Conservation (phyloP, 2,888 invertebrate genomes). For the Amorpha juglandis region DNA sequence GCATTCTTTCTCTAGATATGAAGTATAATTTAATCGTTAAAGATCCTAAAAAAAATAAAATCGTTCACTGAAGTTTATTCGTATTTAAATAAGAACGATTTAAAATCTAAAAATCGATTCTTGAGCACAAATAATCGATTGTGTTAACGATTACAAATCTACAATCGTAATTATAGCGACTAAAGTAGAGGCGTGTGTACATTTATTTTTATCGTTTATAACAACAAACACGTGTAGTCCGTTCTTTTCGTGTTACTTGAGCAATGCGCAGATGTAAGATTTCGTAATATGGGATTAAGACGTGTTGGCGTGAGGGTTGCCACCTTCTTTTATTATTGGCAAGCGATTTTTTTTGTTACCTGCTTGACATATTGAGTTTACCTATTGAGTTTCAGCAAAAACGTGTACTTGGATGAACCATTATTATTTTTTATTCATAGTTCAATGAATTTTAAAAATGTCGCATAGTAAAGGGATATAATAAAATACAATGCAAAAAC, state of each 20-base stretch:
- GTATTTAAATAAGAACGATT: background rate
- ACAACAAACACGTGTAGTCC: conserved; percentile 47
- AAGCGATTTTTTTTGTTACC: background rate
- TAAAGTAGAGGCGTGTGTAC: conserved; percentile 52
- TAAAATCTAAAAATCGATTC: background rate
- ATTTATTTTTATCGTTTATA: conserved; percentile 61
- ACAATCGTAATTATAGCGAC: conserved; percentile 44
- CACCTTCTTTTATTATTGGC: conserved; percentile 2
- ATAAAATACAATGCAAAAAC: too few species aligned
- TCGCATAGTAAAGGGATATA: too few species aligned
- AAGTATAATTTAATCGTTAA: too few species aligned
- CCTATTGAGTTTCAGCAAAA: background rate
- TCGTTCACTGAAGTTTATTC: background rate
- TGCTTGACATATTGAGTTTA: too few species aligned
- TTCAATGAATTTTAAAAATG: too few species aligned
- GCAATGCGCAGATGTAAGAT: conserved; percentile 64
- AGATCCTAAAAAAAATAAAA: too few species aligned
- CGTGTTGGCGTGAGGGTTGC: conserved; percentile 36
- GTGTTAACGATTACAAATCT: background rate
- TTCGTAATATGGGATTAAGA: conserved; percentile 63
- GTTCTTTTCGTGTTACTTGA: conserved; percentile 38
- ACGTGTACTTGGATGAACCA: too few species aligned
- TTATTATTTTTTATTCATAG: too few species aligned
- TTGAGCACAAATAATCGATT: background rate
- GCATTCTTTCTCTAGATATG: too few species aligned